These are phyloP conservation scores for Parotia lawesii DNA, from an alignment of 2,113 vertebrate species.

Conservation along the genomic window DNA sequence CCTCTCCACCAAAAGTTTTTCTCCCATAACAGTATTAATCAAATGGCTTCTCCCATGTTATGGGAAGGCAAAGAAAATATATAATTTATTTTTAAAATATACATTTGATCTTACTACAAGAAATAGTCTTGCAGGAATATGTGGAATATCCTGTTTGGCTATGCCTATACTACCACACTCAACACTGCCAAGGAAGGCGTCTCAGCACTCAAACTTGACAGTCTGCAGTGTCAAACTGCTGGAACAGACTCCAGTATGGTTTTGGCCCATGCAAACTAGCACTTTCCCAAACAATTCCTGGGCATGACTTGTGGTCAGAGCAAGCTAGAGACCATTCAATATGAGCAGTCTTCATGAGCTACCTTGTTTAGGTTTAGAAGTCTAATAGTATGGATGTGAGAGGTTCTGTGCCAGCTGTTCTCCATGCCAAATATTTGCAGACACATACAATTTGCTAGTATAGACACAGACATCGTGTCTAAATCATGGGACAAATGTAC, in stretches of 20 bases:
- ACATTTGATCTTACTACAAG: constrained; percentile 5
- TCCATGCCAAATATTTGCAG: background rate
- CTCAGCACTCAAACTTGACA: constrained; percentile 18
- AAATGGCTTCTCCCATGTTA: background rate
- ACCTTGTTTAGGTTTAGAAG: constrained; percentile 34
- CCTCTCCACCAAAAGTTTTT: background rate
- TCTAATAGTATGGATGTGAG: background rate
- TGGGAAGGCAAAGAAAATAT: constrained; percentile 15
- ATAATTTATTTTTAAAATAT: constrained; percentile 3
- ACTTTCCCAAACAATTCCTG: constrained; percentile 49
- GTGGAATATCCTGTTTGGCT: constrained; percentile 48
- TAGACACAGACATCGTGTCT: background rate
- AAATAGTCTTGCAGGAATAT: constrained; percentile 9
- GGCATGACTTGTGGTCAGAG: constrained; percentile 9
- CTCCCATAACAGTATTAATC: background rate
- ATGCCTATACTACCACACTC: background rate
- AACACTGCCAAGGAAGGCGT: background rate
- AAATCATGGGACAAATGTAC: background rate
- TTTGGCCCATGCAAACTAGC: constrained; percentile 6
- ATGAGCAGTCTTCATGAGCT: background rate
- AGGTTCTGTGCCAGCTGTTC: background rate
- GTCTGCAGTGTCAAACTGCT: background rate
- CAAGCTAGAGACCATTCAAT: background rate
- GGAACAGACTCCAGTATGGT: constrained; percentile 13
- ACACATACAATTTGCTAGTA: background rate